Evolutionary conservation across 2,113 vertebrate species (phyloP), one percentile per base, ranked within the genome.

Genomic region (Monopterus albus): DNA sequence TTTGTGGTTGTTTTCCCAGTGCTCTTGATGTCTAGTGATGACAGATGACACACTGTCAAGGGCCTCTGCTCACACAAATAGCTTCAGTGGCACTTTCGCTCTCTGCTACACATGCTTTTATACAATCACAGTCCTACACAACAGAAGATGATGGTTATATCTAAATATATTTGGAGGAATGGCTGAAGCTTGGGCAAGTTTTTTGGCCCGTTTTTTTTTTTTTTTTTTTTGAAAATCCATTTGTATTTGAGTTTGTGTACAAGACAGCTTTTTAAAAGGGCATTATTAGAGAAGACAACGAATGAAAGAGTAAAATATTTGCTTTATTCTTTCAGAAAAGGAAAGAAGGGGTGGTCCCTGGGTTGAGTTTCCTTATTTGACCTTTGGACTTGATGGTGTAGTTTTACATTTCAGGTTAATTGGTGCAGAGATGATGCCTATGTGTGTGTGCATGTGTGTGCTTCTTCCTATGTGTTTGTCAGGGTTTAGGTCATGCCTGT

Each of bases 331-430:
- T 53, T 63, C 15, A 33, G 46, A 21, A 26, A n/a, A 55, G 26
- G 9, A 50, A 60, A 59, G 46, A 65, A 39, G 21, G 62, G 69
- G 17, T 35, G 73, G 69, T 86, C 57, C 36, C 35, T 1, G 36
- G 45, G 75, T 72, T 84, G 42, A 68, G 59, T 51, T 84, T 85
- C 63, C 63, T 49, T 18, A 53, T 79, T 69, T 86, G 88, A 91
- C 87, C 88, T 88, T 75, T 88, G 86, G 3, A n/a, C 78, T 56
- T 81, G 29, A 68, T 45, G 82, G 87, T 86, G 78, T 90, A 81
- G 86, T 74, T 87, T 92, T 90, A 87, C 85, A 68, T 83, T 80
- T 88, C 52, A 86, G 81, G 84, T 91, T 89, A 90, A 91, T 92
- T 91, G 81, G 85, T 85, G 82, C 67, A 75, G 49, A 68, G 49